Percentiles rank a stretch among this genome's conserved stretches.
These are phyloP conservation scores for Sialis lutaria DNA, from an alignment of 2,888 invertebrate species.

Conservation along the genomic window DNA sequence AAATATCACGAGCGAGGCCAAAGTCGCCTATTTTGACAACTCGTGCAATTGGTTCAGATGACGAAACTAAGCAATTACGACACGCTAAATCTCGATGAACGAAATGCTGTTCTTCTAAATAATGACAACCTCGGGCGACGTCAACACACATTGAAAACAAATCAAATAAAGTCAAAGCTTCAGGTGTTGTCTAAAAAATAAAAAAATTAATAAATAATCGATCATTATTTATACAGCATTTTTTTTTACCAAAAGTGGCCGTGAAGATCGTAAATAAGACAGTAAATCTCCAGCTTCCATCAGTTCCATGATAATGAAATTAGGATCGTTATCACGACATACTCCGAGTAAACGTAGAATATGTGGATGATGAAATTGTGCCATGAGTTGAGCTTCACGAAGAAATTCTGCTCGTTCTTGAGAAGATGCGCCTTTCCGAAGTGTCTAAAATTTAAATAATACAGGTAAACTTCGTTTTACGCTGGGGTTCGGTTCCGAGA, in stretches of 20 bases:
- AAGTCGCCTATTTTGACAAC: conserved; percentile 97
- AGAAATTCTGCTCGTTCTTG: conserved; percentile 85
- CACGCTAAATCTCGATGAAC: conserved; percentile 94
- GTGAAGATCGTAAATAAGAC: conserved; percentile 69
- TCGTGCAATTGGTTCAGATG: conserved; percentile 42
- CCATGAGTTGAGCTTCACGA: conserved; percentile 94
- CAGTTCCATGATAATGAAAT: conserved; percentile 87
- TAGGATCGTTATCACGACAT: conserved; percentile 83
- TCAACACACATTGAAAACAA: conserved; percentile 87
- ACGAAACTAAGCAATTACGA: conserved; percentile 84
- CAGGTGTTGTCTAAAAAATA: conserved; percentile 29
- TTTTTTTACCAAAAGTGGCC: conserved; percentile 46
- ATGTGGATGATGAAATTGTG: conserved; percentile 92
- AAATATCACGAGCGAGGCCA: conserved; percentile 90
- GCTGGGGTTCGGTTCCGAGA: no score
- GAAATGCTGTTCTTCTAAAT: conserved; percentile 92
- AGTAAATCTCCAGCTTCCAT: conserved; percentile 96
- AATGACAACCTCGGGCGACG: conserved; percentile 87
- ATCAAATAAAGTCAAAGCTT: conserved; percentile 61
- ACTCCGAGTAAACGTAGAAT: conserved; percentile 86
- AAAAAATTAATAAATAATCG: background rate
- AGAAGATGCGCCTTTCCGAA: conserved; percentile 79
- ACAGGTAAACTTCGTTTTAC: no score
- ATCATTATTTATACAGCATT: background rate
- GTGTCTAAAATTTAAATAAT: conserved; percentile 38